Conservation (phyloP, 2,888 invertebrate genomes). For the Drosophila pseudotakahashii region DNA sequence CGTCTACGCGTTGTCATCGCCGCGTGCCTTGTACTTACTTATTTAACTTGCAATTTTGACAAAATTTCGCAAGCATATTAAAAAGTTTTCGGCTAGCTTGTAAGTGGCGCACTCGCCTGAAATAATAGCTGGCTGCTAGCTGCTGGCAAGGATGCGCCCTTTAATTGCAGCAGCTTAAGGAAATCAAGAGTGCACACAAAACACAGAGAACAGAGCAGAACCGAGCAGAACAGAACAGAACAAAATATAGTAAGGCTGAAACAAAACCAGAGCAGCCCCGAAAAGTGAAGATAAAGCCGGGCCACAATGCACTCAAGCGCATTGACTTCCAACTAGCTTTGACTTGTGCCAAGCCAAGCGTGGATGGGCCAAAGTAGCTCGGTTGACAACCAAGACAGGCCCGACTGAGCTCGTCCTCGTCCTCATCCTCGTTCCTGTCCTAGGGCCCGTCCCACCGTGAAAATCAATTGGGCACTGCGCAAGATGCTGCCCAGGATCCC, state of each 20-base stretch:
- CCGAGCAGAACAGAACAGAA: neutral
- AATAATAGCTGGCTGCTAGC: slow-evolving; percentile 25
- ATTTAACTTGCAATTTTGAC: slow-evolving; percentile 52
- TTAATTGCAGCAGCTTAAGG: slow-evolving; percentile 46
- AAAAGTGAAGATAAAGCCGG: slow-evolving; percentile 30
- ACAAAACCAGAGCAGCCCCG: slow-evolving; percentile 13
- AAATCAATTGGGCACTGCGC: slow-evolving; percentile 51
- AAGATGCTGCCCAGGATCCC: slow-evolving; percentile 34
- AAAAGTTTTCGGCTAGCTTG: slow-evolving; percentile 55
- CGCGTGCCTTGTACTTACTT: slow-evolving; percentile 58
- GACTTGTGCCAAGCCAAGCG: slow-evolving; percentile 48
- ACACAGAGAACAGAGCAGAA: slow-evolving; percentile 8
- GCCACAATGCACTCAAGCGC: slow-evolving; percentile 49
- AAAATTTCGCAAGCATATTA: slow-evolving; percentile 59
- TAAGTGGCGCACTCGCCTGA: slow-evolving; percentile 46
- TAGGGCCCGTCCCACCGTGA: slow-evolving; percentile 12
- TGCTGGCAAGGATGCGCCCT: slow-evolving; percentile 27
- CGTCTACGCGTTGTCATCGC: slow-evolving; percentile 27
- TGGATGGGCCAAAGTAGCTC: slow-evolving; percentile 43
- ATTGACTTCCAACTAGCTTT: slow-evolving; percentile 47
- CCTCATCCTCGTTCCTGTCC: neutral
- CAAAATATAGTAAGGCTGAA: neutral
- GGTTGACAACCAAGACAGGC: slow-evolving; percentile 34
- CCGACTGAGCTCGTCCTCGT: neutral
- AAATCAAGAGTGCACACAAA: slow-evolving; percentile 52